phyloP scores from a whole-genome alignment of 2,113 vertebrate genomes.

The Conger conger region DNA sequence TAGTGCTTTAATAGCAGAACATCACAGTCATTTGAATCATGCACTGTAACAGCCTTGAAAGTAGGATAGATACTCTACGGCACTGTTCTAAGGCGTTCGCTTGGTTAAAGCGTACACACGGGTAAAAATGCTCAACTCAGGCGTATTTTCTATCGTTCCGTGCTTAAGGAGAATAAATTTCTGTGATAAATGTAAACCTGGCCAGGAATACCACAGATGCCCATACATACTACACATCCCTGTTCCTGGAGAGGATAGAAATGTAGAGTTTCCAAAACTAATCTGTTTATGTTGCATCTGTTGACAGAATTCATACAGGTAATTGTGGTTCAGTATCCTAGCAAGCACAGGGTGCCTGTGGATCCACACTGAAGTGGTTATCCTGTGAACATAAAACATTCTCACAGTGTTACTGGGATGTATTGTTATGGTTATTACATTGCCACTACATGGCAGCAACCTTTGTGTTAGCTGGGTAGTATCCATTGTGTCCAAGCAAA shows the following conservation, averaged over 20 bases:
- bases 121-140: not conserved
- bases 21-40: not conserved
- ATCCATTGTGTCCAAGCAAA: too few relatives aligned
- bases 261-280: not conserved
- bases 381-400: too few relatives aligned
- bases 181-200: not conserved
- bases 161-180: not conserved
- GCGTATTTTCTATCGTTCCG: not conserved
- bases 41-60: not conserved
- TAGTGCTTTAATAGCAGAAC: not conserved
- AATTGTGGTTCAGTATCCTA: not conserved
- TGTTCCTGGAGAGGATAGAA: not conserved
- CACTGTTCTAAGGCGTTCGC: not conserved
- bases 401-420: too few relatives aligned
- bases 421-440: too few relatives aligned
- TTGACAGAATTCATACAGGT: not conserved
- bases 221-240: not conserved
- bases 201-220: not conserved
- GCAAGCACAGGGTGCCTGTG: too few relatives aligned
- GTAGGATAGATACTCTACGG: not conserved
- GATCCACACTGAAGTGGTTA: too few relatives aligned
- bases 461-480: too few relatives aligned
- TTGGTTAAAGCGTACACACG: not conserved
- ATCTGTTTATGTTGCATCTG: not conserved
- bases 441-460: too few relatives aligned